Evolutionary conservation across 2,797 vertebrate species (phyloP).

Genomic region (Anolis apletophallus): DNA sequence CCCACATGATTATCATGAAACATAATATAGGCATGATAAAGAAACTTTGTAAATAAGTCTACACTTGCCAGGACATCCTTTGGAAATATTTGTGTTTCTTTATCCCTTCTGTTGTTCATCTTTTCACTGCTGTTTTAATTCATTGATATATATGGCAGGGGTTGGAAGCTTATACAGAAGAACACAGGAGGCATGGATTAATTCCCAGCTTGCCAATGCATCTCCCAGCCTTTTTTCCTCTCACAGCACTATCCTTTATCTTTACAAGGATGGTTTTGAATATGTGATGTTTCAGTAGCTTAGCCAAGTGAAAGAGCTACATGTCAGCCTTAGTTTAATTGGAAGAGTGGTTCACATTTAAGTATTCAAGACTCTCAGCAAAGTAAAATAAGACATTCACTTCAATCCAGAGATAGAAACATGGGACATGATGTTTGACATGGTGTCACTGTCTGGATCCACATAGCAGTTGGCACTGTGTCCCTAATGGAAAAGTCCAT

Average conservation of each 20-base stretch:
- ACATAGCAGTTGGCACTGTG: not conserved
- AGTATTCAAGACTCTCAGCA: not conserved
- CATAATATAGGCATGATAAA: slow-evolving; percentile 4
- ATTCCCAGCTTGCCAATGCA: not conserved
- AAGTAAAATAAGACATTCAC: not conserved
- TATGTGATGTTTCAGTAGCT: slow-evolving; percentile 5
- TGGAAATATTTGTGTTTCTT: not conserved
- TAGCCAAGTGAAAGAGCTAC: slow-evolving; percentile 11
- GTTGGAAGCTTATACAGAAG: not conserved
- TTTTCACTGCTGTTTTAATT: not conserved
- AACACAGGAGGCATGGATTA: slow-evolving; percentile 3
- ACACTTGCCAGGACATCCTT: not conserved
- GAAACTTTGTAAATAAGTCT: slow-evolving; percentile 17
- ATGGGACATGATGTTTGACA: not conserved
- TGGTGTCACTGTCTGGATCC: too few relatives aligned
- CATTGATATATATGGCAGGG: not conserved
- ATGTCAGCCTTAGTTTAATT: not conserved
- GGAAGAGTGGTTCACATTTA: not conserved
- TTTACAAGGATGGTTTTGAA: slow-evolving; percentile 6
- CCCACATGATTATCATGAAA: slow-evolving; percentile 13
- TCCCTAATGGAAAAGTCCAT: not conserved
- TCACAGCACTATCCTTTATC: not conserved
- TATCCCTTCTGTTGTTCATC: slow-evolving; percentile 11
- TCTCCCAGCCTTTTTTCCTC: not conserved
- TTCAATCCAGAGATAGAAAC: not conserved